These are phyloP conservation scores for Macrotis lagotis DNA, from an alignment of 2,113 vertebrate genomes.

Conservation along the genomic window DNA sequence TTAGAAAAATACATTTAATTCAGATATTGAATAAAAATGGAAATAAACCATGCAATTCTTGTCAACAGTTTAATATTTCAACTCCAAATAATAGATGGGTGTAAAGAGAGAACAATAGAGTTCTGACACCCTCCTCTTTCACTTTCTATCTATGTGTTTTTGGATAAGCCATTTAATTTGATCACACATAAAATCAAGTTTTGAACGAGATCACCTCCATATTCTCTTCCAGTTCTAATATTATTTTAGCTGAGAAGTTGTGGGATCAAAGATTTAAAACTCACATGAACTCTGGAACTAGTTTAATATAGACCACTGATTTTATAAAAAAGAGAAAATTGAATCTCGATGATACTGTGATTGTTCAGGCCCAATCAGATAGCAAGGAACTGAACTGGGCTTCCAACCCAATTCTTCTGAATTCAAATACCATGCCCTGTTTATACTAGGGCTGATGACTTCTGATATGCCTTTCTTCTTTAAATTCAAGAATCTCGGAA, in stretches of 20 bases:
- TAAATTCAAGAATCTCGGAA: not conserved
- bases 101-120: not conserved
- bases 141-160: constrained; percentile 1
- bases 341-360: too few species aligned
- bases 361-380: too few species aligned
- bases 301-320: too few species aligned
- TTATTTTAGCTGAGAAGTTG: too few species aligned
- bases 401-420: not conserved
- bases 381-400: too few species aligned
- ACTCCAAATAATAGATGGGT: not conserved
- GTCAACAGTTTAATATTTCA: not conserved
- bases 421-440: not conserved
- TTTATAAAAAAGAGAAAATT: too few species aligned
- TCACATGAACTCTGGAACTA: too few species aligned
- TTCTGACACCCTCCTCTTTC: not conserved
- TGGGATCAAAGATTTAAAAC: too few species aligned
- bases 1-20: not conserved
- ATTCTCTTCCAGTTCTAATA: not conserved
- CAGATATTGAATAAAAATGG: not conserved
- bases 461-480: not conserved
- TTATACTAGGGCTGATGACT: too few species aligned
- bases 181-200: not conserved
- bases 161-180: not conserved
- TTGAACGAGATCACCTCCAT: not conserved
- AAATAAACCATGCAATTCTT: not conserved